These are phyloP conservation scores for Sebastes umbrosus DNA, from an alignment of 2,797 vertebrate species.

Conservation along the genomic window DNA sequence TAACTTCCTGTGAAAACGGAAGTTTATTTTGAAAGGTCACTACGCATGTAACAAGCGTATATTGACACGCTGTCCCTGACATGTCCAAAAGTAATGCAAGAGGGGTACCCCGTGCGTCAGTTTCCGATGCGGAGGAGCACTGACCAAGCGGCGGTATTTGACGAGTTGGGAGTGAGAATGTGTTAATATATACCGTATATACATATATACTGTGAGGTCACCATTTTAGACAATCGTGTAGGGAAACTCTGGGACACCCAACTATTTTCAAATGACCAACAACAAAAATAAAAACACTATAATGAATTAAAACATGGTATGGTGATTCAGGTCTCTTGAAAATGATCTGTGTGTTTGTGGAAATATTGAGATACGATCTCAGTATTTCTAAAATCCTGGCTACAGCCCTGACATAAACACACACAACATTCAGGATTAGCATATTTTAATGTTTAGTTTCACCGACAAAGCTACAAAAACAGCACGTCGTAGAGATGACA, in stretches of 20 bases:
- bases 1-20: too few species aligned
- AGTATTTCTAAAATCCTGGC: background rate
- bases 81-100: too few species aligned
- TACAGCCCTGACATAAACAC: background rate
- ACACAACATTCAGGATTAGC: background rate
- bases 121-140: too few species aligned
- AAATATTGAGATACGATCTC: background rate
- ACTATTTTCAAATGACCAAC: background rate
- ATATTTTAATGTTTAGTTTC: constrained; percentile 4
- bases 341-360: background rate
- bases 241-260: background rate
- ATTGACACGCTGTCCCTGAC: too few species aligned
- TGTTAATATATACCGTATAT: background rate
- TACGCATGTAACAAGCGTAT: too few species aligned
- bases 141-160: too few species aligned
- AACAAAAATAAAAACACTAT: background rate
- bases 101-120: too few species aligned
- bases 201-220: background rate
- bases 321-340: background rate
- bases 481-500: background rate
- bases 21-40: too few species aligned
- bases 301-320: background rate
- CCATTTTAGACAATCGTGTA: background rate
- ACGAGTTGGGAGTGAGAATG: too few species aligned
- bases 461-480: background rate